Conservation (phyloP, 1,140 invertebrate genomes). For the Drosophila saltans region DNA sequence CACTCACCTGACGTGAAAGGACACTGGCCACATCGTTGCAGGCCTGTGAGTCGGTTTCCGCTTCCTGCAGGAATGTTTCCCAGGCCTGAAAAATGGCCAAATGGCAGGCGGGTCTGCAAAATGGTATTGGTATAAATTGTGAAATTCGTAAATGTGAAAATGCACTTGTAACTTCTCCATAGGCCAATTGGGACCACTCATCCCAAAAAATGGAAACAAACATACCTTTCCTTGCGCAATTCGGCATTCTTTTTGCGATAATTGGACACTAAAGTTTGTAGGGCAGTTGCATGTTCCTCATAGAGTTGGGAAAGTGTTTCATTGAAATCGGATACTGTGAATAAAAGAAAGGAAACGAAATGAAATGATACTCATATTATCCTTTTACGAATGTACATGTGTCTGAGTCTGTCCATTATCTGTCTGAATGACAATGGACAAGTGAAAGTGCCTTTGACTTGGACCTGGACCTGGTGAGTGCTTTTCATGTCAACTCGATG, state of each 20-base stretch:
- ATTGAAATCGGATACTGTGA: constrained; percentile 97
- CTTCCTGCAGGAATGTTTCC: constrained; percentile 95
- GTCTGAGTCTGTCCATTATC: too few relatives aligned
- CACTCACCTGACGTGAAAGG: constrained; percentile 88
- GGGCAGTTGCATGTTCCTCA: constrained; percentile 95
- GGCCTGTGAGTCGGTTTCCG: constrained; percentile 95
- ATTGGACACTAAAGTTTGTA: constrained; percentile 93
- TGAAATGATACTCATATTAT: neutral
- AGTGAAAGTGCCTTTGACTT: neutral
- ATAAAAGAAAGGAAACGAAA: constrained; percentile 20
- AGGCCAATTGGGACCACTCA: neutral
- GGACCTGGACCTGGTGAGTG: constrained; percentile 1
- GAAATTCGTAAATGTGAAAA: neutral
- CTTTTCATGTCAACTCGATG: neutral
- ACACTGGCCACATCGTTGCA: constrained; percentile 94
- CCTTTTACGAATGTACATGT: neutral
- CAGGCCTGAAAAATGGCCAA: constrained; percentile 94
- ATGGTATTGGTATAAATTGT: neutral
- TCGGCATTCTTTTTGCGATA: constrained; percentile 94
- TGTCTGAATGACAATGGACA: neutral
- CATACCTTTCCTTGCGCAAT: constrained; percentile 93
- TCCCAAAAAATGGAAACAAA: neutral
- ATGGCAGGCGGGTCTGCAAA: constrained; percentile 89
- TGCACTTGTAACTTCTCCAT: neutral
- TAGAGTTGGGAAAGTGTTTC: constrained; percentile 95